Conservation (phyloP, 2,113 vertebrate species). For the Vimba vimba region DNA sequence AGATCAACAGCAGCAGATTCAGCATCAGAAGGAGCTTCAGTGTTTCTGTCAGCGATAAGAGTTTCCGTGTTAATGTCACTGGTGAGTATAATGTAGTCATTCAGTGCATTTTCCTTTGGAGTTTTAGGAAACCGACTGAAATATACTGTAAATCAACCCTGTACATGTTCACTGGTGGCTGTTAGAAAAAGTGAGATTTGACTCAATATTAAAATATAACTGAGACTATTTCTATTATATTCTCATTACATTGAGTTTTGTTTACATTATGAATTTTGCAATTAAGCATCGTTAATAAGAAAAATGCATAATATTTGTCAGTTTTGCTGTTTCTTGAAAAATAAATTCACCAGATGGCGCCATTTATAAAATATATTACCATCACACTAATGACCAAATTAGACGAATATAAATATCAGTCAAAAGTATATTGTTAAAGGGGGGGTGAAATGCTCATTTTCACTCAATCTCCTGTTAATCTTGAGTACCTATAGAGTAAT, state of each 20-base stretch:
- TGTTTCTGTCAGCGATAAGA: background rate
- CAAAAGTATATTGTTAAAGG: rapidly evolving
- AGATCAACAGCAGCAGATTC: background rate
- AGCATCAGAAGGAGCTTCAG: background rate
- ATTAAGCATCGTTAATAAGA: background rate
- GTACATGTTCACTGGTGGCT: background rate
- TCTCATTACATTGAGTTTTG: background rate
- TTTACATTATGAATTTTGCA: background rate
- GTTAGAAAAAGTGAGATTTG: background rate
- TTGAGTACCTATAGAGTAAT: too few species aligned
- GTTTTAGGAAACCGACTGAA: background rate
- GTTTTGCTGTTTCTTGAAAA: too few species aligned
- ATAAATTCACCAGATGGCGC: too few species aligned
- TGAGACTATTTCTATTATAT: background rate
- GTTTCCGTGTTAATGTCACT: background rate
- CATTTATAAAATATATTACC: too few species aligned
- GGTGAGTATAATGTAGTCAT: background rate
- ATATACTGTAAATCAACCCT: background rate
- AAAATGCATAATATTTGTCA: too few species aligned
- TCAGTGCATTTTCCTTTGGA: background rate
- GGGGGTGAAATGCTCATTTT: rapidly evolving
- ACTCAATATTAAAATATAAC: background rate
- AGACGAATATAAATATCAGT: too few species aligned
- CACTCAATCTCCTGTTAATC: rapidly evolving
- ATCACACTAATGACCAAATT: too few species aligned